Percentiles rank a stretch among this genome's conserved stretches.
Conservation (phyloP, 2,113 vertebrate species). For the Centrocercus urophasianus region DNA sequence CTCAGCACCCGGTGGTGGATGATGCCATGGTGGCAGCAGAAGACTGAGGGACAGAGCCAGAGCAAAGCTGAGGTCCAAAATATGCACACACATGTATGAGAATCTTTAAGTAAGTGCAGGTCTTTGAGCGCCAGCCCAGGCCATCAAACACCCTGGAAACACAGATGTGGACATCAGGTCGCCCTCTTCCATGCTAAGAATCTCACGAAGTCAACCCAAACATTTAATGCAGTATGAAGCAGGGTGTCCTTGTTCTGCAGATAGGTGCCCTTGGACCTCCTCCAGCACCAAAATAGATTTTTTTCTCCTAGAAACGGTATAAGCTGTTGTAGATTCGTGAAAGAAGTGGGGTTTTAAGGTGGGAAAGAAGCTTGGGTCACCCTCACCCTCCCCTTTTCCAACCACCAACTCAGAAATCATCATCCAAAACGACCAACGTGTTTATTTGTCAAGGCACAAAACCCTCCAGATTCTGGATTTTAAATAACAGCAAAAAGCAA, state of each 20-base stretch:
- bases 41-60: background rate
- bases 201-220: background rate
- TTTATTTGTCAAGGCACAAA: constrained; percentile 75
- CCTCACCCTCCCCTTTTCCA: background rate
- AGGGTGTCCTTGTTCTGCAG: background rate
- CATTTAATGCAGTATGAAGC: background rate
- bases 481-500: constrained; percentile 34
- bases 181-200: background rate
- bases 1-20: background rate
- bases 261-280: background rate
- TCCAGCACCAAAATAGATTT: background rate
- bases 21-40: background rate
- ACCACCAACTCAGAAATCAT: background rate
- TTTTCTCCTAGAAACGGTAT: background rate
- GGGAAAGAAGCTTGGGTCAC: background rate
- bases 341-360: background rate
- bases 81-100: background rate
- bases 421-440: background rate
- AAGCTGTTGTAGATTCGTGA: background rate
- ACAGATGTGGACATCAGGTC: background rate
- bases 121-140: background rate
- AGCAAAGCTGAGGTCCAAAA: background rate
- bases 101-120: background rate
- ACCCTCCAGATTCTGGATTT: constrained; percentile 40
- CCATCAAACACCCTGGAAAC: background rate